Evolutionary conservation across 2,113 vertebrate genomes (phyloP), one percentile per base, ranked within the genome.

Genomic region (Chloroceryle aenea): DNA sequence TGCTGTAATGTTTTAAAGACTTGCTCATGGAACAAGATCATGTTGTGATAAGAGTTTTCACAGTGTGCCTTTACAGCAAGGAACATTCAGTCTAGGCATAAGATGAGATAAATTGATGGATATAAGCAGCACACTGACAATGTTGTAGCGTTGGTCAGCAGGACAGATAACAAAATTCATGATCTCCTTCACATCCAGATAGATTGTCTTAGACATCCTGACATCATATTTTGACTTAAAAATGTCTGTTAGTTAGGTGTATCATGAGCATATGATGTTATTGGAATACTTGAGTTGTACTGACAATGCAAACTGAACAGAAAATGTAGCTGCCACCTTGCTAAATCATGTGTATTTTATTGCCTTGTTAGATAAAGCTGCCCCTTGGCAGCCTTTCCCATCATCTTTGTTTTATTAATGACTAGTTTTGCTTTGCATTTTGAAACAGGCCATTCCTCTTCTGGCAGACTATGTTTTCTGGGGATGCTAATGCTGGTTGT

Each of bases 361-460:
- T 95, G 89, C 67, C 95, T 94, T 82, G 42, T 96, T 96, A 94
- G 91, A 93, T 85, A 89, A 97, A 96, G 25, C 77, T 97, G 94
- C 95, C 93, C 93, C 89, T 96, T 96, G 95, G 94, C 95, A 96
- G 93, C 87, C 62, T 95, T 93, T 93, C 66, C 66, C 63, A 69
- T 89, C 66, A 58, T 95, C 74, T 93, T 96, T 97, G 91, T 96
- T 95, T 95, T 96, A 95, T 96, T 96, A 96, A 96, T 97, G 91
- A 95, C 91, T 76, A 95, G 84, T 91, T 97, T 94, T 87, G 84
- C 84, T 78, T 89, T 97, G 89, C 76, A 75, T 95, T 90, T 97
- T 92, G 84, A 87, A 96, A 78, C 61, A 85, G 81, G 93, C 87
- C 66, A 32, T 89, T 95, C 86, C 86, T 92, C 26, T 92, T 92